Evolutionary conservation across 2,113 vertebrate species (phyloP).

Genomic region (Nycticorax nycticorax): DNA sequence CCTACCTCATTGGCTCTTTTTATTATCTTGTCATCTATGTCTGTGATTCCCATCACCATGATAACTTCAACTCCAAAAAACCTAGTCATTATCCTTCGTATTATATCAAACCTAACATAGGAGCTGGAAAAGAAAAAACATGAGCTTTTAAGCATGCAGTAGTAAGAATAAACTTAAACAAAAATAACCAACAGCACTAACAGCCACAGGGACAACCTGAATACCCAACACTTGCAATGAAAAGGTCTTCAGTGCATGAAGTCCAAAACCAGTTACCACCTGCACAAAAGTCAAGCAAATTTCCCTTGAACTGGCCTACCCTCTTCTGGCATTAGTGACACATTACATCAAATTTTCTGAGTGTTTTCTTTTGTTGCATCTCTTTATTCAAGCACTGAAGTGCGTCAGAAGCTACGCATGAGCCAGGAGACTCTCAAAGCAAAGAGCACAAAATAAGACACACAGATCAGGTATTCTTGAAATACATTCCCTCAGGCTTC

Average conservation of each 20-base stretch:
- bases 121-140: slow-evolving; percentile 76
- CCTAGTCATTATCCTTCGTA: slow-evolving; percentile 86
- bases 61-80: slow-evolving; percentile 87
- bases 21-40: slow-evolving; percentile 96
- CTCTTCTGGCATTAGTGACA: slow-evolving; percentile 70
- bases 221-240: background rate
- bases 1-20: slow-evolving; percentile 84
- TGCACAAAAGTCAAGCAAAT: slow-evolving; percentile 22
- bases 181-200: background rate
- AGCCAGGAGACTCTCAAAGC: background rate
- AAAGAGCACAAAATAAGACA: background rate
- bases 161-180: background rate
- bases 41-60: slow-evolving; percentile 95
- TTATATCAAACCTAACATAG: slow-evolving; percentile 93
- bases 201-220: background rate
- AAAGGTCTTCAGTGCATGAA: background rate
- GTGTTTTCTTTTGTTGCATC: background rate
- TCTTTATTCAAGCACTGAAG: background rate
- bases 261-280: background rate
- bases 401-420: background rate
- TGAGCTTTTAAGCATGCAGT: background rate
- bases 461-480: background rate
- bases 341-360: slow-evolving; percentile 55
- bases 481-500: background rate
- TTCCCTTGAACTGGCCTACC: slow-evolving; percentile 65